phyloP scores from a whole-genome alignment of 1,140 invertebrate genomes.

The Glossosoma conforme region DNA sequence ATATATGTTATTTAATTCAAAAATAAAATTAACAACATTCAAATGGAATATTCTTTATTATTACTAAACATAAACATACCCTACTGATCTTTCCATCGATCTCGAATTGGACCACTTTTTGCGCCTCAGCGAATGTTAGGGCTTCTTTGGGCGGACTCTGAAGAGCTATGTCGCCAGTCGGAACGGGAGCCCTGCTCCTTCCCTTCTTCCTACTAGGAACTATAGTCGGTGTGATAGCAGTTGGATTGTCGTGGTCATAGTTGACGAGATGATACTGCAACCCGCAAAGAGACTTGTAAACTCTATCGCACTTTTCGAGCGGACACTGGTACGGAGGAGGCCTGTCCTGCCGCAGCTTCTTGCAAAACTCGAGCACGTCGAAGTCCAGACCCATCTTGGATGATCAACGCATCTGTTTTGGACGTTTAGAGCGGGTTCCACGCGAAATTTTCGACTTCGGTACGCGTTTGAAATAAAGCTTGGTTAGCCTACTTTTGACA shows the following conservation, averaged over 20 bases:
- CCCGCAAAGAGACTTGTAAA: constrained; percentile 80
- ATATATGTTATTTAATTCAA: too few relatives aligned
- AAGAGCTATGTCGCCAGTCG: constrained; percentile 47
- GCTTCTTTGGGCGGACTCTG: constrained; percentile 54
- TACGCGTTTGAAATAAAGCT: constrained; percentile 4
- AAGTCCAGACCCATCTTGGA: constrained; percentile 67
- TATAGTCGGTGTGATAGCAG: constrained; percentile 48
- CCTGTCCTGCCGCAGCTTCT: constrained; percentile 71
- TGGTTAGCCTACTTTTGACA: constrained; percentile 24
- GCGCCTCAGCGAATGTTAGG: constrained; percentile 71
- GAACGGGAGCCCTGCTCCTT: constrained; percentile 40
- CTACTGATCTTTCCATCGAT: constrained; percentile 66
- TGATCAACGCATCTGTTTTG: not conserved
- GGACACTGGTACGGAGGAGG: constrained; percentile 82
- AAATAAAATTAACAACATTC: too few relatives aligned
- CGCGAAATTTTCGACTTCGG: not conserved
- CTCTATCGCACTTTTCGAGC: constrained; percentile 73
- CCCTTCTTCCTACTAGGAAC: constrained; percentile 42
- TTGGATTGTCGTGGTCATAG: constrained; percentile 69
- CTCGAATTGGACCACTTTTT: constrained; percentile 80
- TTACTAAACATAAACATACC: too few relatives aligned
- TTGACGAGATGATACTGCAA: constrained; percentile 82
- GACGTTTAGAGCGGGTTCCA: not conserved
- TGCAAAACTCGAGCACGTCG: constrained; percentile 78
- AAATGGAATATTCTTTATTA: too few relatives aligned